Conservation (phyloP, 2,113 vertebrate genomes). For the Cranoglanis bouderius region DNA sequence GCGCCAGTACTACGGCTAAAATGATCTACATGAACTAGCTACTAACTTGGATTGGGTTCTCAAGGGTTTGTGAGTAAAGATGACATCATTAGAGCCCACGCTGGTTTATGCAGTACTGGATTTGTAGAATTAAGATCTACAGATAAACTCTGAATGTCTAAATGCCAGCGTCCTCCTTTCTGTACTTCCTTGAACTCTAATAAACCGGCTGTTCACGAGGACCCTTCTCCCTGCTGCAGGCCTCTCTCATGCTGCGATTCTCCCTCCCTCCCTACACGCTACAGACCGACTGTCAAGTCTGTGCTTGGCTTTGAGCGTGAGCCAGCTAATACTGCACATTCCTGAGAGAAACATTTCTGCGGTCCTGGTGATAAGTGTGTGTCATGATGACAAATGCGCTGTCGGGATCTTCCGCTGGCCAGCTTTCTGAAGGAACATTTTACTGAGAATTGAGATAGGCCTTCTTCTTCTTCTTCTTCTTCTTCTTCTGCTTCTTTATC, state of each 20-base stretch:
- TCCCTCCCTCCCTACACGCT: not conserved
- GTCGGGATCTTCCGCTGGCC: conserved; percentile 1
- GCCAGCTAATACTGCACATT: conserved; percentile 67
- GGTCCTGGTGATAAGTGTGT: conserved; percentile 28
- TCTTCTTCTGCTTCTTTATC: not conserved
- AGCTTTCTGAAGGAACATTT: not conserved
- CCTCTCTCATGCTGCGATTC: not conserved
- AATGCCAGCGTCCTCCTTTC: not conserved
- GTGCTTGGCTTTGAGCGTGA: conserved; percentile 63
- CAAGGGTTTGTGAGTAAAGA: not conserved
- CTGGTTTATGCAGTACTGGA: not conserved
- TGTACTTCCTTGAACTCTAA: not conserved
- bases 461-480: not conserved
- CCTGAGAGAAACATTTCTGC: conserved; percentile 62
- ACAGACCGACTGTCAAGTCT: conserved; percentile 62
- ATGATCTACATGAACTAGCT: not conserved
- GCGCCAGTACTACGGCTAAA: not conserved
- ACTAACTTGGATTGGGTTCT: not conserved
- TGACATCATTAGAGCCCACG: not conserved
- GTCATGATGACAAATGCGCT: conserved; percentile 18
- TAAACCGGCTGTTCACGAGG: not conserved
- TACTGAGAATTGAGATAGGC: not conserved
- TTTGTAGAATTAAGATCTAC: not conserved
- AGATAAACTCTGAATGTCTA: not conserved
- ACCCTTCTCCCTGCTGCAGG: not conserved